phyloP scores from a whole-genome alignment of 2,113 vertebrate genomes.

The Meleagris gallopavo region DNA sequence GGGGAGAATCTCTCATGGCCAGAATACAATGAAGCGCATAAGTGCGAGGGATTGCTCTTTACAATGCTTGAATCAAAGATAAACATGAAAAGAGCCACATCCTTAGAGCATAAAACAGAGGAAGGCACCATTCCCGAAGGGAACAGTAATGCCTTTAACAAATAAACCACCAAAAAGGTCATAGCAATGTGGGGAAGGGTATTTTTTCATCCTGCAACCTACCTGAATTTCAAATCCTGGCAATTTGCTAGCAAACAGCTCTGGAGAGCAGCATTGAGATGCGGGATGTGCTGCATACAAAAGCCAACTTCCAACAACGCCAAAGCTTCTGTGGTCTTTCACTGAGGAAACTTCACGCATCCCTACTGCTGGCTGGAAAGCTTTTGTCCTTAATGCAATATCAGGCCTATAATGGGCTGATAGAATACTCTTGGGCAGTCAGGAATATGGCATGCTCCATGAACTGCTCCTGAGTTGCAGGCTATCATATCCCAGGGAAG shows the following conservation, averaged over 20 bases:
- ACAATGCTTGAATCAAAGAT: constrained; percentile 67
- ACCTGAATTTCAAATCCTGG: constrained; percentile 43
- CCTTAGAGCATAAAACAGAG: constrained; percentile 58
- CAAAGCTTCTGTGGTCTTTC: neutral
- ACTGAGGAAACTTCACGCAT: neutral
- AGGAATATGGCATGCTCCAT: fast-evolving
- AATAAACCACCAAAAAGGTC: constrained; percentile 38
- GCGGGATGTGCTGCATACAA: fast-evolving
- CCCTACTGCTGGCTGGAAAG: neutral
- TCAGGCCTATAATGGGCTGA: neutral
- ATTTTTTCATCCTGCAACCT: neutral
- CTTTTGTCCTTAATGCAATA: neutral
- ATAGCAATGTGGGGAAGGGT: neutral
- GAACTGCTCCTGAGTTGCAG: neutral
- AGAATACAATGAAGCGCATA: constrained; percentile 51
- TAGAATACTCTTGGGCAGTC: neutral
- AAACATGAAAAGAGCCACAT: constrained; percentile 62
- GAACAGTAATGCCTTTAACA: constrained; percentile 24
- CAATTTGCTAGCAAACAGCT: neutral
- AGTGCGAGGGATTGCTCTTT: constrained; percentile 60
- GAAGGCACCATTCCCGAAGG: constrained; percentile 46
- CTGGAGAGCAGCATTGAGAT: neutral
- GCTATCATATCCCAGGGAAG: neutral
- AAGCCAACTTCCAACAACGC: neutral
- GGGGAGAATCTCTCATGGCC: constrained; percentile 56